phyloP scores from a whole-genome alignment of 1,140 invertebrate species.

The Oryctes rhinoceros region DNA sequence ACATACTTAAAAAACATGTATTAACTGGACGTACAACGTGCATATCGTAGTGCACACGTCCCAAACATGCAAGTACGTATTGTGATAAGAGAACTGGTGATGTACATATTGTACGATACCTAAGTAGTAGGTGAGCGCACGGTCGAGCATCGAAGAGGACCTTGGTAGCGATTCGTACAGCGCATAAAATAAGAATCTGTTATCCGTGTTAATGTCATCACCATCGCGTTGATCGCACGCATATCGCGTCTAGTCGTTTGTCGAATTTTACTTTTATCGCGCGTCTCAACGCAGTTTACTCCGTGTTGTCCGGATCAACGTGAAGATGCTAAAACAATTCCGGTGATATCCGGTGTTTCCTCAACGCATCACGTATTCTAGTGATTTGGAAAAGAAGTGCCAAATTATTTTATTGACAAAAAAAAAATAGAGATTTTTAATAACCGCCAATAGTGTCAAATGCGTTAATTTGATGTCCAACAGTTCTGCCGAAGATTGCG shows the following conservation, averaged over 20 bases:
- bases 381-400: not conserved
- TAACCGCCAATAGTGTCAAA: not conserved
- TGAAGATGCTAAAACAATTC: not conserved
- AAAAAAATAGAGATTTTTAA: not conserved
- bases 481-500: not conserved
- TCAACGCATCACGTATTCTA: not conserved
- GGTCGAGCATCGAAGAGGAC: not conserved
- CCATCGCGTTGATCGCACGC: not conserved
- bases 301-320: not conserved
- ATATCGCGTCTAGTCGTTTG: not conserved
- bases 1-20: not conserved
- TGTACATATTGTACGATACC: not conserved
- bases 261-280: not conserved
- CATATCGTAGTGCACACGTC: not conserved
- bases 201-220: constrained; percentile 13
- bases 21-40: not conserved
- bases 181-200: constrained; percentile 22
- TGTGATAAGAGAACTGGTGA: not conserved
- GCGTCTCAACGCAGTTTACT: not conserved
- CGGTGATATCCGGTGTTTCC: not conserved
- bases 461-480: not conserved
- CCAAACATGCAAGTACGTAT: not conserved
- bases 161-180: not conserved
- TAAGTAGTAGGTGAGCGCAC: not conserved
- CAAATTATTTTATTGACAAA: not conserved